Evolutionary conservation across 2,113 vertebrate species (phyloP).

Genomic region (Sinocyclocheilus anophthalmus): DNA sequence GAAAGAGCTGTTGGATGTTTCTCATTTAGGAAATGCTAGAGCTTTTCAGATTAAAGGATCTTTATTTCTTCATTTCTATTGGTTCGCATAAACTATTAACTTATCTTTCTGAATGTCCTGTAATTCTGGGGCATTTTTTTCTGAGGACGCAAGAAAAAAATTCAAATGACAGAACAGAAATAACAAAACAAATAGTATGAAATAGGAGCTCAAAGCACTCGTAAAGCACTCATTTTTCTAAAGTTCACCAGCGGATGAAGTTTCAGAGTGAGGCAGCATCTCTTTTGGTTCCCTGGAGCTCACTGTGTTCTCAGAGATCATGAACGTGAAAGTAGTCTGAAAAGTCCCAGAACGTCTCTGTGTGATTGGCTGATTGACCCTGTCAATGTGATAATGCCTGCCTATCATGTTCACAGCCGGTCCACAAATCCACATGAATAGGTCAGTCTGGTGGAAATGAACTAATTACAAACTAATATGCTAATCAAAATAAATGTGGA

Average conservation of each 20-base stretch:
- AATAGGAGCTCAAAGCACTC: neutral
- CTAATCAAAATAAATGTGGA: neutral
- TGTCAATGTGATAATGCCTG: neutral
- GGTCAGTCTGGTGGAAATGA: neutral
- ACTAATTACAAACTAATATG: neutral
- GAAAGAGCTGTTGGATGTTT: neutral
- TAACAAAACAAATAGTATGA: neutral
- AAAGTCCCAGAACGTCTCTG: neutral
- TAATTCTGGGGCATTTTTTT: neutral
- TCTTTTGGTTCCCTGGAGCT: neutral
- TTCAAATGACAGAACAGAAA: neutral
- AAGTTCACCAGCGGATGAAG: neutral
- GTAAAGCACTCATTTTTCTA: neutral
- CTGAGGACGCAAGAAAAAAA: neutral
- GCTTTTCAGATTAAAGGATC: conserved; percentile 10
- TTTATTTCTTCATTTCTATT: neutral
- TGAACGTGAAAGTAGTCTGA: too few species aligned
- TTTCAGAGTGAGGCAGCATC: neutral
- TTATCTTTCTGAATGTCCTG: neutral
- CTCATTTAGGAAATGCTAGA: conserved; percentile 2
- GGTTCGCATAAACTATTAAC: neutral
- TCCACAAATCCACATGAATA: neutral
- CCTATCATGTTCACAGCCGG: conserved; percentile 1
- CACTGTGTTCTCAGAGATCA: conserved; percentile 1
- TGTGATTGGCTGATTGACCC: conserved; percentile 24